Conservation (phyloP, 2,888 invertebrate genomes). For the Creontiades dilutus region DNA sequence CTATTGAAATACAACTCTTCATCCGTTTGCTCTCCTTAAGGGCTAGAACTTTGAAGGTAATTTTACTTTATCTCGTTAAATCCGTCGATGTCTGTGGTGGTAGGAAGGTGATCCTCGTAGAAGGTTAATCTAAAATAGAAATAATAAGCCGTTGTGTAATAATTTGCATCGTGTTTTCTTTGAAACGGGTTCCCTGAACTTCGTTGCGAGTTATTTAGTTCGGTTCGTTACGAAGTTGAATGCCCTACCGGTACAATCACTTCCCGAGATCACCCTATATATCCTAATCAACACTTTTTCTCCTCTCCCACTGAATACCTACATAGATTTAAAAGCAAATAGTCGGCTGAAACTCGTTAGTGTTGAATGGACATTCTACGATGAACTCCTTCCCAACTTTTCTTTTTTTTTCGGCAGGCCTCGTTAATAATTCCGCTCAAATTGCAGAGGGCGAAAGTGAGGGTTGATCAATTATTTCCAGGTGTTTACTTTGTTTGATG, state of each 20-base stretch:
- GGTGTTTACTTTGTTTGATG: constrained; percentile 32
- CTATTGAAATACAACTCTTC: too few species aligned
- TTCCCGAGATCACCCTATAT: not conserved
- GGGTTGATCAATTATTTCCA: constrained; percentile 23
- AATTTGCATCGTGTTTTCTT: too few species aligned
- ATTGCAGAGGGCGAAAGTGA: not conserved
- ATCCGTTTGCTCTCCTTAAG: too few species aligned
- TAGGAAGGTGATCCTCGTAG: too few species aligned
- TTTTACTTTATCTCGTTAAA: too few species aligned
- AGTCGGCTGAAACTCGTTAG: not conserved
- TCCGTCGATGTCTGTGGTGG: too few species aligned
- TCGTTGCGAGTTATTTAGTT: too few species aligned
- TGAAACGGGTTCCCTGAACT: too few species aligned
- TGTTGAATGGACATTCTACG: not conserved
- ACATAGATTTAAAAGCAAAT: not conserved
- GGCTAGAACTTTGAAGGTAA: too few species aligned
- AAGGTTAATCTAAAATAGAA: too few species aligned
- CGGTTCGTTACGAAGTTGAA: too few species aligned
- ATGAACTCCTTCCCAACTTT: not conserved
- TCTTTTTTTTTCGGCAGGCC: not conserved
- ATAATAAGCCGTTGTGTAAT: too few species aligned
- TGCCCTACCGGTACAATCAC: not conserved
- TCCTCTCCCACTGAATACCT: not conserved
- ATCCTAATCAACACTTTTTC: not conserved
- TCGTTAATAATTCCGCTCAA: constrained; percentile 1